phyloP scores from a whole-genome alignment of 2,797 vertebrate species.

The Hyperoplus lanceolatus region DNA sequence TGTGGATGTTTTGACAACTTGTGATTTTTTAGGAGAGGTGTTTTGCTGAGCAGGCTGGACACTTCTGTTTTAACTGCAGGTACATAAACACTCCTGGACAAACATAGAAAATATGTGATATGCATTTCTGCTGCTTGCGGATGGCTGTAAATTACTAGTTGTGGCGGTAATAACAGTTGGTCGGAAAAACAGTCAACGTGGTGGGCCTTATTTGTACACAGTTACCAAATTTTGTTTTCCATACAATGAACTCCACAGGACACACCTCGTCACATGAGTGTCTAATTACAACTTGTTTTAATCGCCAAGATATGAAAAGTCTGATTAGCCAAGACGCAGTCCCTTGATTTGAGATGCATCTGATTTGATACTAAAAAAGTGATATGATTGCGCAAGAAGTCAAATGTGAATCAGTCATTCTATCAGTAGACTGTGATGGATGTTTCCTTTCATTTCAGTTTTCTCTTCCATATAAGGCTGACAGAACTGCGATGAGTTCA shows the following conservation, averaged over 20 bases:
- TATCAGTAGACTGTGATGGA: neutral
- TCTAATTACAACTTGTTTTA: neutral
- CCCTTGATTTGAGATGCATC: neutral
- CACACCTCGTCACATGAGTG: neutral
- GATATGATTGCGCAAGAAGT: neutral
- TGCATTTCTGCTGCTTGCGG: neutral
- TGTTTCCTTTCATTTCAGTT: neutral
- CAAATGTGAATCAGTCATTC: neutral
- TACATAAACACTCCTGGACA: neutral
- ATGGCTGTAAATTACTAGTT: neutral
- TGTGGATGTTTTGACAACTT: constrained; percentile 10
- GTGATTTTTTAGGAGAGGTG: too few species aligned
- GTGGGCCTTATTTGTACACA: neutral
- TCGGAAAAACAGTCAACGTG: neutral
- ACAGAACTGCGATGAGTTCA: neutral
- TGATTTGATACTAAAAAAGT: neutral
- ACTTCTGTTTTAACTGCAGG: neutral
- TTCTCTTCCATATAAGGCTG: neutral
- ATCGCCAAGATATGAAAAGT: neutral
- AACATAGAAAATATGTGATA: neutral
- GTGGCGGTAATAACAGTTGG: neutral
- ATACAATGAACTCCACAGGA: neutral
- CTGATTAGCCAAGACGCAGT: neutral
- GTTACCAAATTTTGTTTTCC: constrained; percentile 4
- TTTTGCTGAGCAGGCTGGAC: too few species aligned